Percentiles rank a stretch among this genome's conserved stretches.
phyloP scores from a whole-genome alignment of 1,140 invertebrate genomes.

The Ostrea denselamellosa region DNA sequence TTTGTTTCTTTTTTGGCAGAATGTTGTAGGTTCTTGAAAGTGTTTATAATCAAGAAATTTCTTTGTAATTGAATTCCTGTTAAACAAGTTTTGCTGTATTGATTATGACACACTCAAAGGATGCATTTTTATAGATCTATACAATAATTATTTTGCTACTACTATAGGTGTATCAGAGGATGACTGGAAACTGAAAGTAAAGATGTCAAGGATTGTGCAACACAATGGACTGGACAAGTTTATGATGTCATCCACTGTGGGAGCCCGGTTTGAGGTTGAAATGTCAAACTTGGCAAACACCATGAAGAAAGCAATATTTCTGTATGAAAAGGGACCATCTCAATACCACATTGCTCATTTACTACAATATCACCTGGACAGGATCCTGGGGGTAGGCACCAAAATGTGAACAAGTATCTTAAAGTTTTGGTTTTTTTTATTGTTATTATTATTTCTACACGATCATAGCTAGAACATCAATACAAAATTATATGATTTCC shows the following conservation, averaged over 20 bases:
- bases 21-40: too few species aligned
- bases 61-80: too few species aligned
- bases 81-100: too few species aligned
- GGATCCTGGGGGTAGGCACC: conserved; percentile 71
- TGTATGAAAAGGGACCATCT: conserved; percentile 65
- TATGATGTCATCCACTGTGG: conserved; percentile 47
- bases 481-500: too few species aligned
- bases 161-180: conserved; percentile 64
- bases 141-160: too few species aligned
- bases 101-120: too few species aligned
- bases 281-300: conserved; percentile 46
- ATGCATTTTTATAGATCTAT: not conserved
- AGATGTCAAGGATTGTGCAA: conserved; percentile 50
- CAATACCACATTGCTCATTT: conserved; percentile 66
- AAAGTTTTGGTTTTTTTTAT: too few species aligned
- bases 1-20: not conserved
- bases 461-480: too few species aligned
- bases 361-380: conserved; percentile 68
- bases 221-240: conserved; percentile 51
- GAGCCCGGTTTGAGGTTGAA: conserved; percentile 63
- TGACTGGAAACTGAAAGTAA: conserved; percentile 65
- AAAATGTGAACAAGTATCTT: conserved; percentile 28
- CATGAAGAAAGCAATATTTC: conserved; percentile 62
- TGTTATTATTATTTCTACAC: too few species aligned
- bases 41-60: too few species aligned